Evolutionary conservation across 2,113 vertebrate species (phyloP).

Genomic region (Tachysurus fulvidraco): DNA sequence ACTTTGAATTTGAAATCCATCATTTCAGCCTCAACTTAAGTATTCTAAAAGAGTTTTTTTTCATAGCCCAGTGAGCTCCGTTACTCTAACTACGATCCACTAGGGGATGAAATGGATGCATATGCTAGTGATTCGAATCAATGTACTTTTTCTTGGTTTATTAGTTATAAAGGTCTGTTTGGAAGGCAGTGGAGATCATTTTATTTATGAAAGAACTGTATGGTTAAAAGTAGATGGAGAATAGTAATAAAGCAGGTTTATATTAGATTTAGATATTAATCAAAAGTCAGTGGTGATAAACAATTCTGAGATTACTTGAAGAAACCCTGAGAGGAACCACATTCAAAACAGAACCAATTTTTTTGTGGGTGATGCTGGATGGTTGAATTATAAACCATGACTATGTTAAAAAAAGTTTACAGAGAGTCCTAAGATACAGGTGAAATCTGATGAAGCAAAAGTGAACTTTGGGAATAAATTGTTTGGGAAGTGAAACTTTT

Average conservation of each 20-base stretch:
- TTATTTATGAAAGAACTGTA: background rate
- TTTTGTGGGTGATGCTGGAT: background rate
- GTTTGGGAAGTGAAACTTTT: background rate
- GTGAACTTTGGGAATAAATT: background rate
- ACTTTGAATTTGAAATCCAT: conserved; percentile 40
- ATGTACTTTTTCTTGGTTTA: conserved; percentile 2
- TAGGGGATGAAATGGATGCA: background rate
- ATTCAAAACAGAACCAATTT: no score
- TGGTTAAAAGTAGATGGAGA: background rate
- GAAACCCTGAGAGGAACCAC: background rate
- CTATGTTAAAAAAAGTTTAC: background rate
- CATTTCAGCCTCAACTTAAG: conserved; percentile 24
- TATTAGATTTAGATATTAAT: background rate
- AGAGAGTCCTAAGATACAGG: background rate
- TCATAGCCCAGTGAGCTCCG: background rate
- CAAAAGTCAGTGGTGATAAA: background rate
- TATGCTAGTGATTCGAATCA: background rate
- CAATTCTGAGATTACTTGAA: background rate
- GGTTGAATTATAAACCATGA: background rate
- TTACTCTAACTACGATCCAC: conserved; percentile 28
- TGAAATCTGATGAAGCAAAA: background rate
- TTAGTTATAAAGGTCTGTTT: background rate
- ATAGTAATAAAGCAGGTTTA: background rate
- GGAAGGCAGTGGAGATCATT: background rate
- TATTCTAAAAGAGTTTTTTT: conserved; percentile 31